Base-by-base conservation (phyloP, 2,888 invertebrate species). In the Dasypogon diadema region DNA sequence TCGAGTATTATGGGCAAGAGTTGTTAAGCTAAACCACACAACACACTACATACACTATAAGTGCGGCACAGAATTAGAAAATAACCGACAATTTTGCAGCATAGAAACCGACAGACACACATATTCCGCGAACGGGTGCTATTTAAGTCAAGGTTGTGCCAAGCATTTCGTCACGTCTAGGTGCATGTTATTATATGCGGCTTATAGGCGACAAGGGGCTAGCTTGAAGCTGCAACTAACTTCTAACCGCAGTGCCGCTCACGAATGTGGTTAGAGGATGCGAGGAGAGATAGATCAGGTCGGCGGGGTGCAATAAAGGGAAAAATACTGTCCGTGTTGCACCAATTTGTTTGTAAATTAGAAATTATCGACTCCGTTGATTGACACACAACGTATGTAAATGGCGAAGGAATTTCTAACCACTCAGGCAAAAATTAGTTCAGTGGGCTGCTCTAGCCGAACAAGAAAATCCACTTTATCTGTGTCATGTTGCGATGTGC, bases 101-200 rank as follows among this genome's bases (percentile, higher is more conserved):
- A 68, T 6, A 68, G 14, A 48, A 68, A 68, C 65, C 65, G 24
- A 14, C 48, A 65, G 24, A 48, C 46, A 65, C 46, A 65, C 46
- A 65, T 48, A 65, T 65, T 48, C 48, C 48, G 46, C 24, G 48
- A 48, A 68, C 24, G 34, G 42, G 26, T 68, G 65, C 65, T 68
- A 68, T 68, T 68, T 68, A 24, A 68, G 65, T 68, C 65, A 68
- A 68, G 65, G 65, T 68, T 68, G 48, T 22, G 26, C 48, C 21
- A 24, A 22, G 0, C 48, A 24, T 68, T 68, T 68, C 65, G 65
- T 68, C 65, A 48, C 63, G 37, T 24, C 22, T 68, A 48, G 48
- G 24, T 46, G 65, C 65, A 68, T 24, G 22, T 12, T 42, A 42
- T 42, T n/a, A n/a, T 12, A 42, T 42, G 5, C n/a, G 42, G n/a